Conservation (phyloP, 2,888 invertebrate species). For the Cylindroiulus punctatus region DNA sequence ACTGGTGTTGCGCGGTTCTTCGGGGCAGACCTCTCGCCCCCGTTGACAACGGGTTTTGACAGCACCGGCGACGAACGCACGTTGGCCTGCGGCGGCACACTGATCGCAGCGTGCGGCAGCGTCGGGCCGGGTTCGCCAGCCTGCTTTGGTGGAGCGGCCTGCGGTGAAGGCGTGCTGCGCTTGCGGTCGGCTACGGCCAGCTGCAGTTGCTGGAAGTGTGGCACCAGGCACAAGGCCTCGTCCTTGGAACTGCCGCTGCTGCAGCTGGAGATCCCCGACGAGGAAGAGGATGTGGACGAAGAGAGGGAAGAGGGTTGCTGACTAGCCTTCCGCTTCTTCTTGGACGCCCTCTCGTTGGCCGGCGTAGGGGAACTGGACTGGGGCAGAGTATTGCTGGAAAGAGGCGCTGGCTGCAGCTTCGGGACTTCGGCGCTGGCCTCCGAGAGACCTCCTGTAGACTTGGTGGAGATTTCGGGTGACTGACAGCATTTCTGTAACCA, state of each 20-base stretch:
- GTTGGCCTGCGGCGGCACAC: neutral
- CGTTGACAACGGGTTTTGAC: neutral
- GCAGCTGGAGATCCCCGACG: neutral
- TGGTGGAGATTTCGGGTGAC: neutral
- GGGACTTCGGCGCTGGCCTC: neutral
- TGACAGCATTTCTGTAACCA: neutral
- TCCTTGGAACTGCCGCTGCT: neutral
- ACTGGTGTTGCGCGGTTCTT: neutral
- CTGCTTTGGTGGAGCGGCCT: neutral
- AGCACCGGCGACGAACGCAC: neutral
- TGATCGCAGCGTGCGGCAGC: neutral
- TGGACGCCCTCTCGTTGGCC: neutral
- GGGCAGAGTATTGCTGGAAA: neutral
- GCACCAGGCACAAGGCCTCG: neutral
- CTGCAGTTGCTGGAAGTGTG: neutral
- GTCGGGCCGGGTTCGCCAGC: neutral
- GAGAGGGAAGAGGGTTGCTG: constrained; percentile 21
- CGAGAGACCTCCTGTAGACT: neutral
- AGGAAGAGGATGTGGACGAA: constrained; percentile 21
- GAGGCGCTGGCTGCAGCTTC: neutral
- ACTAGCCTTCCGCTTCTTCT: constrained; percentile 48
- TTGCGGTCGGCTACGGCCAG: neutral
- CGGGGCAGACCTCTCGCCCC: neutral
- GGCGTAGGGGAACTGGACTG: neutral
- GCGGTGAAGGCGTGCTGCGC: constrained; percentile 5